These are phyloP conservation scores for Dione juno DNA, from an alignment of 2,888 invertebrate genomes.

Conservation along the genomic window DNA sequence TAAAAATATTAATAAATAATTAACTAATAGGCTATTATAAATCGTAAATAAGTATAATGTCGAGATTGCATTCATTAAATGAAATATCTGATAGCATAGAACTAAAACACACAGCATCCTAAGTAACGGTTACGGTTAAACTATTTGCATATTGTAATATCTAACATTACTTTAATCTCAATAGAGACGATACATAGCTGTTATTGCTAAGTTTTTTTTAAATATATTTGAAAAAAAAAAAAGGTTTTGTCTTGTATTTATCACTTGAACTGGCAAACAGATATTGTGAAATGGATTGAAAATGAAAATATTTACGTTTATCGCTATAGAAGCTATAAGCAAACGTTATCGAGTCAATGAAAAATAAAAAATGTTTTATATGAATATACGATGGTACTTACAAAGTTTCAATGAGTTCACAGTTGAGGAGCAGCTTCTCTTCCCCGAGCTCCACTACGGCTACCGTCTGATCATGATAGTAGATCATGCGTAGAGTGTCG, in stretches of 20 bases:
- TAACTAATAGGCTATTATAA: too few species aligned
- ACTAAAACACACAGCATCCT: background rate
- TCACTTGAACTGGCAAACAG: background rate
- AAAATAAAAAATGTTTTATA: too few species aligned
- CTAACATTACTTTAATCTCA: background rate
- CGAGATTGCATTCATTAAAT: too few species aligned
- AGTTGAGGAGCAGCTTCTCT: conserved; percentile 87
- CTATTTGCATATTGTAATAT: conserved; percentile 8
- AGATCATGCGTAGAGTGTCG: conserved; percentile 89
- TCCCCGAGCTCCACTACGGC: conserved; percentile 91
- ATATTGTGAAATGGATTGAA: background rate
- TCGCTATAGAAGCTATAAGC: background rate
- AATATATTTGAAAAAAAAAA: background rate
- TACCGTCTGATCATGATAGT: conserved; percentile 91
- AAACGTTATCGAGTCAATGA: background rate
- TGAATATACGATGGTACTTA: too few species aligned
- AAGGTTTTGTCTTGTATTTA: background rate
- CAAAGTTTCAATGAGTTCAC: conserved; percentile 94
- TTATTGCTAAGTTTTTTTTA: background rate
- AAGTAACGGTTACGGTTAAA: background rate
- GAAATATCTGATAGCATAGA: too few species aligned
- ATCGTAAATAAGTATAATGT: too few species aligned
- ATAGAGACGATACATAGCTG: background rate
- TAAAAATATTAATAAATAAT: too few species aligned
- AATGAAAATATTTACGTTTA: background rate